A percentile compares a stretch with the other conserved stretches of the same genome.
Conservation (phyloP, 2,888 invertebrate genomes). For the Drosophila barbarae region DNA sequence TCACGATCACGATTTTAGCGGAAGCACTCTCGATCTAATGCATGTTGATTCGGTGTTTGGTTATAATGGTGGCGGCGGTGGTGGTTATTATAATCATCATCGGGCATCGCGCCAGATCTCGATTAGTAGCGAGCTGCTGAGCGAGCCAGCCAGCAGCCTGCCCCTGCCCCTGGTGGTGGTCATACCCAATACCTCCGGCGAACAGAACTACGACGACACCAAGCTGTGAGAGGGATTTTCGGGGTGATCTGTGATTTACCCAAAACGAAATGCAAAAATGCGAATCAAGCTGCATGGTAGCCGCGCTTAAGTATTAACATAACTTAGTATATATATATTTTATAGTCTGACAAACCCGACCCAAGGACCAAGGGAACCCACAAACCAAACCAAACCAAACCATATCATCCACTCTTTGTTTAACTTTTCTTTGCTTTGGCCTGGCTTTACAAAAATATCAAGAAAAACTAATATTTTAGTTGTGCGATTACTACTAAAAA, state of each 20-base stretch:
- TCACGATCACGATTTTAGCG: constrained; percentile 41
- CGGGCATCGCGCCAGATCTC: constrained; percentile 51
- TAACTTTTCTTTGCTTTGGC: constrained; percentile 27
- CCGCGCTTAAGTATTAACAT: constrained; percentile 12
- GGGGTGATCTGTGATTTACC: constrained; percentile 18
- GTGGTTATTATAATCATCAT: constrained; percentile 27
- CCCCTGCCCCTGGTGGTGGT: constrained; percentile 77
- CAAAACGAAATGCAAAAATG: background rate
- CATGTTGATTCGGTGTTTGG: constrained; percentile 41
- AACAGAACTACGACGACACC: constrained; percentile 76
- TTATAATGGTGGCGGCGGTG: constrained; percentile 33
- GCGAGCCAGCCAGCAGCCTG: constrained; percentile 41
- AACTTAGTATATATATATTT: constrained; percentile 11
- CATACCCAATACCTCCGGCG: constrained; percentile 75
- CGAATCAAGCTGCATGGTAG: constrained; percentile 44
- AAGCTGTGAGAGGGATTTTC: constrained; percentile 70
- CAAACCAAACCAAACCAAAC: constrained; percentile 16
- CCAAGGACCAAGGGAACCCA: constrained; percentile 28
- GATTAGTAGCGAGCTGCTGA: constrained; percentile 62
- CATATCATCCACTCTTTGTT: constrained; percentile 32
- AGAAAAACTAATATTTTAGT: constrained; percentile 28
- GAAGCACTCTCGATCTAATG: constrained; percentile 54
- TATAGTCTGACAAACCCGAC: constrained; percentile 37
- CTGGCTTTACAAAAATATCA: constrained; percentile 18
- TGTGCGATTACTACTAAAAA: constrained; percentile 36